Conservation (phyloP, 2,113 vertebrate species). For the Thomomys bottae region DNA sequence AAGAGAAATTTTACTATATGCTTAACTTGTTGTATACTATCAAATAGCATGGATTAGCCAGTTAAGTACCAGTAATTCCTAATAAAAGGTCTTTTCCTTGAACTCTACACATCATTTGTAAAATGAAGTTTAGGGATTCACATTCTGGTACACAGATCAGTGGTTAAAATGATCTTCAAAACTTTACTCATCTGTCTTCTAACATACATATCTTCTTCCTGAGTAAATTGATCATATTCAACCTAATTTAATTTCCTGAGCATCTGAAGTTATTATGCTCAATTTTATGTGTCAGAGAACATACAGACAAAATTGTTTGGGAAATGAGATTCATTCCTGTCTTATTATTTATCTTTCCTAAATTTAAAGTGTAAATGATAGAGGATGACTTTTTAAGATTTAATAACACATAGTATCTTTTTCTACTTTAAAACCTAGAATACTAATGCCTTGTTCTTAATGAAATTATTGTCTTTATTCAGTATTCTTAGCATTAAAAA, state of each 20-base stretch:
- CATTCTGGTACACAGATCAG: conserved; percentile 22
- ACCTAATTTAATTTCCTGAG: conserved; percentile 22
- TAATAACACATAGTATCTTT: background rate
- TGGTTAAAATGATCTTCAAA: conserved; percentile 12
- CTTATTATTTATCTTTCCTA: conserved; percentile 31
- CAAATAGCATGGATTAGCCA: background rate
- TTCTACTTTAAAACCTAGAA: conserved; percentile 32
- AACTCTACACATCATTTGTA: conserved; percentile 1
- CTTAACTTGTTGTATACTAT: background rate
- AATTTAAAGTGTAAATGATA: conserved; percentile 29
- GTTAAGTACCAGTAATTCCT: conserved; percentile 20
- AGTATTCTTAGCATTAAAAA: conserved; percentile 45
- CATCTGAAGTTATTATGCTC: conserved; percentile 14
- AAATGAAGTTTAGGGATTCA: conserved; percentile 26
- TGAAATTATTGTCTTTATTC: conserved; percentile 24
- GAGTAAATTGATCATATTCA: background rate
- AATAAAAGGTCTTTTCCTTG: conserved; percentile 2
- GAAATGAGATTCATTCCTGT: conserved; percentile 10
- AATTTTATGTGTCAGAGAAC: conserved; percentile 4
- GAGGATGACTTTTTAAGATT: no score
- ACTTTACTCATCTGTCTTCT: background rate
- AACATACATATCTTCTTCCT: conserved; percentile 23
- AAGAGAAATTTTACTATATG: conserved; percentile 9
- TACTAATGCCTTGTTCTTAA: background rate
- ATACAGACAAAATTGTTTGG: conserved; percentile 20